Conservation (phyloP, 2,888 invertebrate genomes). For the Capitulum mitella region DNA sequence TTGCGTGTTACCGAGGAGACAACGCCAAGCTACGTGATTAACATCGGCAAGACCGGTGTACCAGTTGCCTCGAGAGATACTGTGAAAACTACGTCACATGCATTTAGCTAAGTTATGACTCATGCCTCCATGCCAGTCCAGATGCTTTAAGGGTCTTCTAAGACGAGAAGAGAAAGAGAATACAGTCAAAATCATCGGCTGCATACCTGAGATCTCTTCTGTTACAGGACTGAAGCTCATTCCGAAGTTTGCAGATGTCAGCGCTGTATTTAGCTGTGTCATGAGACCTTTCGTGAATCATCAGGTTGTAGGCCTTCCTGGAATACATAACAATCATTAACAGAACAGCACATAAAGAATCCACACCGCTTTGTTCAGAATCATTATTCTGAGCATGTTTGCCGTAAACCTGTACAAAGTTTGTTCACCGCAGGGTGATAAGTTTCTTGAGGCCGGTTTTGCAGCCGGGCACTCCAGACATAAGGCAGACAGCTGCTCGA, state of each 20-base stretch:
- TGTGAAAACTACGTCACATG: background rate
- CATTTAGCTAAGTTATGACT: background rate
- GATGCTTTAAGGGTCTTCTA: background rate
- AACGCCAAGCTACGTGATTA: background rate
- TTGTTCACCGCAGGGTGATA: too few species aligned
- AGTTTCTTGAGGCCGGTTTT: too few species aligned
- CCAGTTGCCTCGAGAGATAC: background rate
- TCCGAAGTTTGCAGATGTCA: slow-evolving; percentile 7
- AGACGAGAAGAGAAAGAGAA: background rate
- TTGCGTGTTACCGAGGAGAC: background rate
- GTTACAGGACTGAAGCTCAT: slow-evolving; percentile 5
- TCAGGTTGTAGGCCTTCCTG: slow-evolving; percentile 22
- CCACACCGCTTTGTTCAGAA: too few species aligned
- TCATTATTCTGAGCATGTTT: too few species aligned
- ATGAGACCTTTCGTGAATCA: slow-evolving; percentile 16
- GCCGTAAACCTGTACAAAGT: too few species aligned
- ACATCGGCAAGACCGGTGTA: background rate
- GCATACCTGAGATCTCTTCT: background rate
- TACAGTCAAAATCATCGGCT: background rate
- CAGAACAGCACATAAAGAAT: too few species aligned
- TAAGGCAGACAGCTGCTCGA: too few species aligned
- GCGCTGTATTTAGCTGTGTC: slow-evolving; percentile 18
- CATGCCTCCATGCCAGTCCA: slow-evolving; percentile 13
- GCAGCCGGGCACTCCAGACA: too few species aligned
- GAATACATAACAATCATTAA: too few species aligned